These are phyloP conservation scores for Falco rusticolus DNA, from an alignment of 2,797 vertebrate species.

Conservation along the genomic window DNA sequence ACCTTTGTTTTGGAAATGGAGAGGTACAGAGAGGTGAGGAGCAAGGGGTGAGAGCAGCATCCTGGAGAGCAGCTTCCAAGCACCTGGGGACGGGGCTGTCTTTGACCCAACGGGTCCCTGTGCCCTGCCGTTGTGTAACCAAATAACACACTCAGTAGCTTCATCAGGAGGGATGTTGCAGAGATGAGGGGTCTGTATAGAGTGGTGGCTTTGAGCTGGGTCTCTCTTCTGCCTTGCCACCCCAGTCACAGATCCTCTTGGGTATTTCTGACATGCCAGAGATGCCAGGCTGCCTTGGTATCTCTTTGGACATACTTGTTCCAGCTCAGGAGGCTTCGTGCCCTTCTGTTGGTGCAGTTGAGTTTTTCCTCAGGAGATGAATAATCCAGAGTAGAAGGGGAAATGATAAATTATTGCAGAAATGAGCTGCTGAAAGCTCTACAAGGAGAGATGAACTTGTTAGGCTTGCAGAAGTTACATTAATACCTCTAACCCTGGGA, in stretches of 20 bases:
- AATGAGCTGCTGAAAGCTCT: neutral
- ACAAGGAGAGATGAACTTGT: neutral
- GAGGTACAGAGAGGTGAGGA: slow-evolving; percentile 80
- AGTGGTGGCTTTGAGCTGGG: neutral
- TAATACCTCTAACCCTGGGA: neutral
- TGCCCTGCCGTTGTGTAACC: accelerated
- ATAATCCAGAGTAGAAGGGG: neutral
- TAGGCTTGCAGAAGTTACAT: neutral
- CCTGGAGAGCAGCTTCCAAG: neutral
- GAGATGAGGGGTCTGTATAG: accelerated
- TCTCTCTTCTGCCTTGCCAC: accelerated
- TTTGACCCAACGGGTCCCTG: accelerated
- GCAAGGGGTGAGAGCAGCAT: neutral
- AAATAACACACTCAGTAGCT: neutral
- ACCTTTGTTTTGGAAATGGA: slow-evolving; percentile 82
- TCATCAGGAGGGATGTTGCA: neutral
- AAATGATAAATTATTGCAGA: slow-evolving; percentile 5
- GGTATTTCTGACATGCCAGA: neutral
- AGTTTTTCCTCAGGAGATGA: neutral
- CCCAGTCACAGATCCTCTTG: neutral
- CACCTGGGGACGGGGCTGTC: neutral
- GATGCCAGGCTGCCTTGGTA: neutral
- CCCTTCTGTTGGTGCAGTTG: neutral
- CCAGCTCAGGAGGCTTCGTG: neutral
- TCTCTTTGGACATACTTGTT: too few relatives aligned